Percentiles rank a stretch among this genome's conserved stretches.
phyloP scores from a whole-genome alignment of 2,888 invertebrate species.

The Xestia xanthographa region DNA sequence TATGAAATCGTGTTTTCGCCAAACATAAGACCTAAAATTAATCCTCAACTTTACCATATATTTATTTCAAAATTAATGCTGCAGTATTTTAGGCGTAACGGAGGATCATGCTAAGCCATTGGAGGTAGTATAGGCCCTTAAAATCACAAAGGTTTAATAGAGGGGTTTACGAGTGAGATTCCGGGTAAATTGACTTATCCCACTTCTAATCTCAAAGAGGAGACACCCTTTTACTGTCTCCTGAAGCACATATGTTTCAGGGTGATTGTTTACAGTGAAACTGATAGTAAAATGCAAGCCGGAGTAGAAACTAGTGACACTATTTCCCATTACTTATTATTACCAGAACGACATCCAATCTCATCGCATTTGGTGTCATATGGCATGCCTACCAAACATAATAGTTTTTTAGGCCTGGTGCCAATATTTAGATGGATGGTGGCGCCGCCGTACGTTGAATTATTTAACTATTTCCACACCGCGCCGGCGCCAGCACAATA shows the following conservation, averaged over 20 bases:
- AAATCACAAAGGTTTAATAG: background rate
- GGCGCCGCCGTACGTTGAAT: constrained; percentile 62
- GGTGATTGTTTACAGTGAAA: background rate
- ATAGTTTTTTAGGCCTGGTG: constrained; percentile 70
- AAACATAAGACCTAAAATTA: no score
- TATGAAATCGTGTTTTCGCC: no score
- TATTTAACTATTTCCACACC: constrained; percentile 59
- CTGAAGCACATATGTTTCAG: background rate
- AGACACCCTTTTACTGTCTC: background rate
- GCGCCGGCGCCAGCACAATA: constrained; percentile 42
- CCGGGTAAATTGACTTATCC: background rate
- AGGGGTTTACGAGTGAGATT: background rate
- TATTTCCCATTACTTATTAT: constrained; percentile 33
- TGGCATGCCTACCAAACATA: constrained; percentile 37
- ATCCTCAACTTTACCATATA: no score
- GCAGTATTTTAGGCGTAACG: no score
- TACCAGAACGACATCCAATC: constrained; percentile 37
- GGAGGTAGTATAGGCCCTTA: no score
- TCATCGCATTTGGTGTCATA: constrained; percentile 46
- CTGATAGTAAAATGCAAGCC: background rate
- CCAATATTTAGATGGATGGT: constrained; percentile 65
- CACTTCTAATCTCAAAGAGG: background rate
- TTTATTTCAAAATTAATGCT: no score
- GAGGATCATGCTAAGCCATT: no score
- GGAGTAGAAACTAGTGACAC: constrained; percentile 6